These are phyloP conservation scores for Thyatira batis DNA, from an alignment of 2,888 invertebrate genomes.

Conservation along the genomic window DNA sequence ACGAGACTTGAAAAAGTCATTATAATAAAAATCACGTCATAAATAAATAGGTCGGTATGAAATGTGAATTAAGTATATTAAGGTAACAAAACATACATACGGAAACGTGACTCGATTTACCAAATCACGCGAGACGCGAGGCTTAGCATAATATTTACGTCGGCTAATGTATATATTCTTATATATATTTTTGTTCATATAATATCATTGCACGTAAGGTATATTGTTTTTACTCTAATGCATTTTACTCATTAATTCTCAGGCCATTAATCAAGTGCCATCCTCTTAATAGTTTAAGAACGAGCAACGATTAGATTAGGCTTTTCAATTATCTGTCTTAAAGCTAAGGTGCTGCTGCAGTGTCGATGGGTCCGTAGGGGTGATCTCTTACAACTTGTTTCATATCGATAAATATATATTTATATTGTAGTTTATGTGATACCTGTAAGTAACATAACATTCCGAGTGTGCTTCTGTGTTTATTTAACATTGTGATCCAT, in stretches of 20 bases:
- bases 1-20: conserved; percentile 59
- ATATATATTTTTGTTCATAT: conserved; percentile 67
- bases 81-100: conserved; percentile 60
- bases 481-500: conserved; percentile 78
- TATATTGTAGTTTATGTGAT: conserved; percentile 73
- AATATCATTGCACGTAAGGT: conserved; percentile 55
- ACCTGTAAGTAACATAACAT: conserved; percentile 80
- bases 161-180: conserved; percentile 38
- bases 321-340: conserved; percentile 33
- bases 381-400: conserved; percentile 76
- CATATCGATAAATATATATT: conserved; percentile 73
- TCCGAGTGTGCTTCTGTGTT: conserved; percentile 78
- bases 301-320: conserved; percentile 62
- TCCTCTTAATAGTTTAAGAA: conserved; percentile 76
- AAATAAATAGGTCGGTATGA: conserved; percentile 63
- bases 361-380: conserved; percentile 60
- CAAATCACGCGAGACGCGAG: conserved; percentile 75
- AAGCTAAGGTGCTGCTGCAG: conserved; percentile 68
- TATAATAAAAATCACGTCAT: conserved; percentile 51
- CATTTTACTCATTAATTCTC: conserved; percentile 81
- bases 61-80: conserved; percentile 26
- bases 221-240: conserved; percentile 74
- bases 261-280: conserved; percentile 82
- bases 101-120: conserved; percentile 79
- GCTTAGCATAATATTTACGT: conserved; percentile 61